Evolutionary conservation across 2,113 vertebrate genomes (phyloP).

Genomic region (Tiliqua scincoides): DNA sequence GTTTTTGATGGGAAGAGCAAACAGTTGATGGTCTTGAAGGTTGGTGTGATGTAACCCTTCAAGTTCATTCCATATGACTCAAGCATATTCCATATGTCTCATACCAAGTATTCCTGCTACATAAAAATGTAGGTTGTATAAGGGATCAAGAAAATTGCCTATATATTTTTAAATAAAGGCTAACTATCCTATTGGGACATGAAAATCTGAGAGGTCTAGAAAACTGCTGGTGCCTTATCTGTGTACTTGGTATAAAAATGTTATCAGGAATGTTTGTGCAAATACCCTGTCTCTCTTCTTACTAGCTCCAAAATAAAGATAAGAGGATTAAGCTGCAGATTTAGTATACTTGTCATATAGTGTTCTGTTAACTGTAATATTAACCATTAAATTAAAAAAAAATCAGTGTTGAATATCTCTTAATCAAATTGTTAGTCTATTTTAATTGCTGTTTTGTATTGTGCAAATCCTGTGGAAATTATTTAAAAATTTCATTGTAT

Average conservation of each 20-base stretch:
- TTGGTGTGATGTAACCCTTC: background rate
- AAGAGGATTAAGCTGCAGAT: slow-evolving; percentile 22
- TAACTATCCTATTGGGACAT: background rate
- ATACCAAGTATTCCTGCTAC: background rate
- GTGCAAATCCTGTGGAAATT: slow-evolving; percentile 18
- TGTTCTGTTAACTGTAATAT: slow-evolving; percentile 12
- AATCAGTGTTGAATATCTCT: slow-evolving; percentile 13
- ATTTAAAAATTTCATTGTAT: background rate
- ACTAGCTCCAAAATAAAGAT: slow-evolving; percentile 32
- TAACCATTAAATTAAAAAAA: slow-evolving; percentile 36
- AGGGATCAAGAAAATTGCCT: background rate
- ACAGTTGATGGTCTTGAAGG: no score
- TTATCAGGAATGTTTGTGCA: slow-evolving; percentile 8
- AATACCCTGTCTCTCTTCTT: slow-evolving; percentile 6
- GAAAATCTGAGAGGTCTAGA: background rate
- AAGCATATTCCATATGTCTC: background rate
- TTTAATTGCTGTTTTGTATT: slow-evolving; percentile 25
- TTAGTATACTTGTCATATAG: background rate
- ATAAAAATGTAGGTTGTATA: background rate
- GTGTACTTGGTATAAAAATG: background rate
- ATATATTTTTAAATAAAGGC: slow-evolving; percentile 1
- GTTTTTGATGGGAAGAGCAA: background rate
- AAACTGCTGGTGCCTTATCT: background rate
- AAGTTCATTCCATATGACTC: no score
- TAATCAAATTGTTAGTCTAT: slow-evolving; percentile 25